Conservation (phyloP, 2,797 vertebrate species). For the Tokudaia muenninki region DNA sequence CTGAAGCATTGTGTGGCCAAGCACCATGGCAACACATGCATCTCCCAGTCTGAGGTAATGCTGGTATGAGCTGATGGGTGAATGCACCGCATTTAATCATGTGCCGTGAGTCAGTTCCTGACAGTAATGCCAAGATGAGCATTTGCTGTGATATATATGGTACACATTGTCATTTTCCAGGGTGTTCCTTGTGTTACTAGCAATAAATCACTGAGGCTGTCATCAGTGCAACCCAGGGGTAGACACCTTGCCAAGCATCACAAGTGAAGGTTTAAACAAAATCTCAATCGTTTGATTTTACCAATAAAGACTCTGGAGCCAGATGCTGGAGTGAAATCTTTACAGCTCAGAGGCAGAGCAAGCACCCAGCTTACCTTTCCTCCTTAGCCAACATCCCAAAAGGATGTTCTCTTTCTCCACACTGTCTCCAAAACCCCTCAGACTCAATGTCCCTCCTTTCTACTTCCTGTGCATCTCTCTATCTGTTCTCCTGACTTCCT, state of each 20-base stretch:
- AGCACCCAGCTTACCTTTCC: background rate
- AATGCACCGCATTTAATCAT: background rate
- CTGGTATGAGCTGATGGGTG: background rate
- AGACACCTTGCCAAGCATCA: background rate
- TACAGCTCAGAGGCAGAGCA: background rate
- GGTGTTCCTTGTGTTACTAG: background rate
- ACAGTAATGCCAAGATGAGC: background rate
- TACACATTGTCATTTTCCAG: too few species aligned
- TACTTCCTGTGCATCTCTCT: background rate
- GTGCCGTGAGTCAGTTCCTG: background rate
- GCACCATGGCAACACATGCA: background rate
- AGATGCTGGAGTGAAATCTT: background rate
- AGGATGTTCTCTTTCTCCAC: background rate
- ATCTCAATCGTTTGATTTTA: background rate
- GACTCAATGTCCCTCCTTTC: background rate
- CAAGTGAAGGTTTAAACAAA: background rate
- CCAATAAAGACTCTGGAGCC: background rate
- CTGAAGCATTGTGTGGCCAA: background rate
- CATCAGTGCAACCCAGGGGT: background rate
- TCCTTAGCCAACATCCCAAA: background rate
- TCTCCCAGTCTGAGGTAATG: background rate
- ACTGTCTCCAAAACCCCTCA: background rate
- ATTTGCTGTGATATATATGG: rapidly evolving
- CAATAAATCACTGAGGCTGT: background rate
- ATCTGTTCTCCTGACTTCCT: background rate